Base-by-base conservation (phyloP, 2,888 invertebrate genomes). In the Epinotia bilunana region DNA sequence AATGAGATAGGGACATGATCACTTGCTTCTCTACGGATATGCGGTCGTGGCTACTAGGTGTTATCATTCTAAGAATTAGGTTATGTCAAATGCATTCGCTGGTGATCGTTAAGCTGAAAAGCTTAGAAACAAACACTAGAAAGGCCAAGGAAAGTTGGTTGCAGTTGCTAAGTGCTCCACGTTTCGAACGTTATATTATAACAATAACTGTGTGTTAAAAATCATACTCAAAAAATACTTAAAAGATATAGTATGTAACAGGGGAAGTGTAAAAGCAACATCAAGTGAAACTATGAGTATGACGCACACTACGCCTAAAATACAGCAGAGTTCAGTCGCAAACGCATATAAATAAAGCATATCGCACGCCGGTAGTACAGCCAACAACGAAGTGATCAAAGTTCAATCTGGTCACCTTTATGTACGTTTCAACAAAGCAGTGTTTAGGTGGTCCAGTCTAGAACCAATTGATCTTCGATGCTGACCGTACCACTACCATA, bases 321-420 rank as follows among this genome's bases (percentile, higher is more conserved):
- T 73, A 73, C 60, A 73, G 73, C 73, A 73, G 73, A 73, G 60
- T 67, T 73, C 43, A 28, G 63, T 64, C 57, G 43, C 43, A 57
- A 64, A 58, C 28, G 58, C 57, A 58, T 58, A 18, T 23, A 46
- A 65, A 58, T 49, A 64, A 64, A 64, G 53, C 53, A 53, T 53
- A 53, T 53, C n/a, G 7, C 6, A 53, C n/a, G 53, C n/a, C 16
- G 53, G 53, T 5, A 2, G n/a, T 53, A 53, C 53, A 53, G 53
- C 16, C 53, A n/a, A n/a, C 53, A 53, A 53, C 53, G n/a, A 53
- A 53, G 7, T 53, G 16, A 53, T 53, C 16, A 39, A 39, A 39
- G 53, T 5, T 53, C n/a, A 53, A 16, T 16, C 6, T 3, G 7
- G 6, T n/a, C 5, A n/a, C n/a, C n/a, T n/a, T 53, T 53, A 53